A percentile compares a stretch with the other conserved stretches of the same genome.
Conservation (phyloP, 2,113 vertebrate species). For the Labrus mixtus region DNA sequence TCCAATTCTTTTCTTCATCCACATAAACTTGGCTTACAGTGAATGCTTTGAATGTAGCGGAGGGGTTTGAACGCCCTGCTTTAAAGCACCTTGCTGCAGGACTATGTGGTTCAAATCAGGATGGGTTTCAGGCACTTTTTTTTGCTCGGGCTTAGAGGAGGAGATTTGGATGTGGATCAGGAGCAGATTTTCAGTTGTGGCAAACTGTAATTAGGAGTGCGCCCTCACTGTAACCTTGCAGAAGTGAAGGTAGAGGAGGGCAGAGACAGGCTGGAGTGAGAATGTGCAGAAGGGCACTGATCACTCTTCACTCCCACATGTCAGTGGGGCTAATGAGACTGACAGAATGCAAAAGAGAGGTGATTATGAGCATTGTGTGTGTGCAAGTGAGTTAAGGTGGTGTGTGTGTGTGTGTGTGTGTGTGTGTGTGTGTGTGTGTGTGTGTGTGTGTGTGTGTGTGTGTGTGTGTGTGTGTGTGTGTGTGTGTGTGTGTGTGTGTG, state of each 20-base stretch:
- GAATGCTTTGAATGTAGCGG: not conserved
- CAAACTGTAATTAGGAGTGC: slow-evolving; percentile 46
- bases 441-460: slow-evolving; percentile 15
- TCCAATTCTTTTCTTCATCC: not conserved
- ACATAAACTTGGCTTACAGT: not conserved
- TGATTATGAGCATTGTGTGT: slow-evolving; percentile 18
- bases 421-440: slow-evolving; percentile 17
- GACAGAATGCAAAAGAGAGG: slow-evolving; percentile 62
- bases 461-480: slow-evolving; percentile 17
- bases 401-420: slow-evolving; percentile 16
- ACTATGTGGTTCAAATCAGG: not conserved
- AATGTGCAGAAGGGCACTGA: slow-evolving; percentile 41
- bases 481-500: slow-evolving; percentile 17
- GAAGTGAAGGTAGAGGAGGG: slow-evolving; percentile 35
- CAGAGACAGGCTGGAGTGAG: slow-evolving; percentile 17
- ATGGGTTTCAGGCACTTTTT: not conserved
- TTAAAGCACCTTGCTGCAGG: not conserved
- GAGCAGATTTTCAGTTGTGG: slow-evolving; percentile 20
- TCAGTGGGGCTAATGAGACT: slow-evolving; percentile 69
- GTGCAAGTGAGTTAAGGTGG: not conserved
- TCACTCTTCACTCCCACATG: slow-evolving; percentile 59
- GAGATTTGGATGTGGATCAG: slow-evolving; percentile 32
- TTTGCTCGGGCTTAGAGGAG: not conserved
- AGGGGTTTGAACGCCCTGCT: not conserved
- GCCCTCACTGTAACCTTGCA: slow-evolving; percentile 28